Evolutionary conservation across 2,797 vertebrate species (phyloP), one percentile per base, ranked within the genome.

Genomic region (Trematomus bernacchii): DNA sequence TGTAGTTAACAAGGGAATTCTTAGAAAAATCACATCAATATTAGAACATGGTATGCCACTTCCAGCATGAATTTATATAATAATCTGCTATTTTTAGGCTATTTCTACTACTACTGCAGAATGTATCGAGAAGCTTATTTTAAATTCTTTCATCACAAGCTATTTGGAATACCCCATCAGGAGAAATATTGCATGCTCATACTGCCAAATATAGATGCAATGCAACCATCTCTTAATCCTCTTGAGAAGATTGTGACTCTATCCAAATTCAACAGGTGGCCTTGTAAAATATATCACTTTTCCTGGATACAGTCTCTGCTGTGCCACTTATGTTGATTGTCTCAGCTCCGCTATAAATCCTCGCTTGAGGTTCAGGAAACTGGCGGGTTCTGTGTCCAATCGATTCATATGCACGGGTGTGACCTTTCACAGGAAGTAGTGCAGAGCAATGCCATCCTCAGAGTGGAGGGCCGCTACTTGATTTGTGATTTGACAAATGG

Each of bases 221-320:
- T 30, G 61, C 79, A 85, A 87, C 82, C 80, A 79, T 85, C 76
- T 66, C 61, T 64, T 85, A 85, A 88, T 87, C 79, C 79, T 67
- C 73, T 66, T 82, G 79, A 87, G 76, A 89, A 76, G 76, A 74
- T 48, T 64, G 64, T 73, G 66, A 37, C 71, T 60, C 61, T 84
- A 51, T 83, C 71, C 75, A 80, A 66, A 77, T 85, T 68, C 83
- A 89, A 89, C 91, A 91, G 89, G 86, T 91, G 91, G 78, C 71
- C 84, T 74, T 89, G 85, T 89, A 87, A 91, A 89, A 79, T 71
- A 82, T 75, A 86, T 75, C 77, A 72, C 71, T 86, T 79, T 82
- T 79, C 76, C 80, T 87, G 79, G 77, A 82, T 82, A 66, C 50
- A 43, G 75, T 51, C 75, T 80, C 62, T 40, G 73, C 66, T 68